Percentiles rank a stretch among this genome's conserved stretches.
These are phyloP conservation scores for Sebastes hubbsi DNA, from an alignment of 2,797 vertebrate genomes.

Conservation along the genomic window DNA sequence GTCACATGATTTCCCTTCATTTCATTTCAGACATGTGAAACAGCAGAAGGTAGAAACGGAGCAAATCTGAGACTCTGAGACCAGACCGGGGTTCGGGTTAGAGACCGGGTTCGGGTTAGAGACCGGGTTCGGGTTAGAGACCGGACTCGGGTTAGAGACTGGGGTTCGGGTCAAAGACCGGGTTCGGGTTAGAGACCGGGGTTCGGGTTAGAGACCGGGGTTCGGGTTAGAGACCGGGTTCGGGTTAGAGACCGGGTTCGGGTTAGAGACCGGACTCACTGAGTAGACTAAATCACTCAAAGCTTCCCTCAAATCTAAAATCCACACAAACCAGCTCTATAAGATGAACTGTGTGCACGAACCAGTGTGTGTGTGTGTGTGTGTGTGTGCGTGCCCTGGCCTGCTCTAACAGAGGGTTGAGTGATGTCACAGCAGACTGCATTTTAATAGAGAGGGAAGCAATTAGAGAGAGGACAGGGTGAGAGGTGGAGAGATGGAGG, in stretches of 20 bases:
- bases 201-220: too few species aligned
- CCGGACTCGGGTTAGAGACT: too few species aligned
- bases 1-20: background rate
- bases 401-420: conserved; percentile 70
- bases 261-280: background rate
- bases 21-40: background rate
- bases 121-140: too few species aligned
- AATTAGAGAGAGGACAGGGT: conserved; percentile 82
- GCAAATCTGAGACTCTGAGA: too few species aligned
- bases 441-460: conserved; percentile 85
- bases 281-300: conserved; percentile 1
- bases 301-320: conserved; percentile 15
- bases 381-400: conserved; percentile 44
- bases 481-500: conserved; percentile 81
- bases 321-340: background rate
- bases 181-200: too few species aligned
- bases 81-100: too few species aligned
- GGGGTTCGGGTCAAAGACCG: too few species aligned
- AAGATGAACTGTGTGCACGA: conserved; percentile 9
- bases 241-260: too few species aligned
- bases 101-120: too few species aligned
- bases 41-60: too few species aligned
- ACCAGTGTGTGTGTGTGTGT: conserved; percentile 13
- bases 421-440: conserved; percentile 82
- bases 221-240: too few species aligned